A percentile compares a stretch with the other conserved stretches of the same genome.
These are phyloP conservation scores for Dendrolimus pini DNA, from an alignment of 2,888 invertebrate genomes.

Conservation along the genomic window DNA sequence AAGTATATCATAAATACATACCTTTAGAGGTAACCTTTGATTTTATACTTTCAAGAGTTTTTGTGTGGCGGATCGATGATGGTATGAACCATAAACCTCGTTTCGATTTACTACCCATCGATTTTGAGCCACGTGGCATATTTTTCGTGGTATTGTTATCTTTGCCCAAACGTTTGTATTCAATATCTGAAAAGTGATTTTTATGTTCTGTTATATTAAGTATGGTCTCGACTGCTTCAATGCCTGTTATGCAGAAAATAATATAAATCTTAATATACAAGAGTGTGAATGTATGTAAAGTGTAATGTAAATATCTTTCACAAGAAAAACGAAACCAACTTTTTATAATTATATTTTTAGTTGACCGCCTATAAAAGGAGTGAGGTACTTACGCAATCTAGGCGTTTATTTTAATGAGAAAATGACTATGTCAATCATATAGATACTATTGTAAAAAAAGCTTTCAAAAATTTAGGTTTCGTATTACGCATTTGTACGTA, in stretches of 20 bases:
- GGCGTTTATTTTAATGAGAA: background rate
- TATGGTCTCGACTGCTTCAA: too few relatives aligned
- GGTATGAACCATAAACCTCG: constrained; percentile 72
- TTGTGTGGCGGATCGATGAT: constrained; percentile 65
- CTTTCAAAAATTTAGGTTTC: too few relatives aligned
- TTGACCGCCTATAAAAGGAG: too few relatives aligned
- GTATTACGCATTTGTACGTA: background rate
- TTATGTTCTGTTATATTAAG: too few relatives aligned
- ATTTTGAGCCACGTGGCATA: constrained; percentile 34
- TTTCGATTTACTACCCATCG: constrained; percentile 46
- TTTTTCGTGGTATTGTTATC: constrained; percentile 23
- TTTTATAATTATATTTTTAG: too few relatives aligned
- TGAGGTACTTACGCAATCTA: too few relatives aligned
- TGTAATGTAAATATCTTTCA: too few relatives aligned
- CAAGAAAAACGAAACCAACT: too few relatives aligned
- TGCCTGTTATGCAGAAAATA: too few relatives aligned
- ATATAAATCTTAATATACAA: too few relatives aligned
- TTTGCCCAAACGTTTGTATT: constrained; percentile 64
- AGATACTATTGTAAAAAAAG: too few relatives aligned
- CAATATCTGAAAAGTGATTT: constrained; percentile 47
- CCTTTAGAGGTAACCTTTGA: constrained; percentile 63
- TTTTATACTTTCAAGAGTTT: constrained; percentile 67
- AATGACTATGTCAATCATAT: constrained; percentile 9
- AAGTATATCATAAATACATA: constrained; percentile 14
- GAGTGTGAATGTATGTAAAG: too few relatives aligned